phyloP scores from a whole-genome alignment of 2,797 vertebrate species.

The Gila robusta region DNA sequence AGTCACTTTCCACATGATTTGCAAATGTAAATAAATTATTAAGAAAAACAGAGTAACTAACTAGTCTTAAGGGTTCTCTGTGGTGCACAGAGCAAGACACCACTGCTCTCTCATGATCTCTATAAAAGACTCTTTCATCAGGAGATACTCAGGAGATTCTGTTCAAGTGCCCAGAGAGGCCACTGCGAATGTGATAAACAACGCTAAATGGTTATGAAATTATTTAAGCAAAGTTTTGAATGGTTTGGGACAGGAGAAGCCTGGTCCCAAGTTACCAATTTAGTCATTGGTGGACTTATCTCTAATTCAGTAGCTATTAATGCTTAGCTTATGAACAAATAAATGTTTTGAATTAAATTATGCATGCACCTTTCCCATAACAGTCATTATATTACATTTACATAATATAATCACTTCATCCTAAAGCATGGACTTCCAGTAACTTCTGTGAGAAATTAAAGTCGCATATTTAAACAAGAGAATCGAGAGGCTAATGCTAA shows the following conservation, averaged over 20 bases:
- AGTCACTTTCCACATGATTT: neutral
- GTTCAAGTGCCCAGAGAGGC: neutral
- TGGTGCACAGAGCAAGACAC: slow-evolving; percentile 18
- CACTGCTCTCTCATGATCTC: slow-evolving; percentile 14
- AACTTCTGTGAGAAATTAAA: neutral
- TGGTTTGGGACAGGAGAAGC: neutral
- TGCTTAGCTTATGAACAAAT: neutral
- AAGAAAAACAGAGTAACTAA: slow-evolving; percentile 9
- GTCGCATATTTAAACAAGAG: slow-evolving; percentile 13
- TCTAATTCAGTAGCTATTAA: neutral
- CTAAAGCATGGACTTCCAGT: neutral
- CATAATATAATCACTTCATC: neutral
- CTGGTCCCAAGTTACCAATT: neutral
- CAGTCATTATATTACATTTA: neutral
- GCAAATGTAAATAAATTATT: slow-evolving; percentile 41
- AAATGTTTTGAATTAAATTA: neutral
- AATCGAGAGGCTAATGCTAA: slow-evolving; percentile 21
- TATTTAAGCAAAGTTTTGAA: neutral
- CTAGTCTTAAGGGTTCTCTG: slow-evolving; percentile 18
- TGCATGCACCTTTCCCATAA: neutral
- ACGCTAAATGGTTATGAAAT: neutral
- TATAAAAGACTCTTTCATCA: slow-evolving; percentile 45
- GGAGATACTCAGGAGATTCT: neutral
- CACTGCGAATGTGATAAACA: neutral
- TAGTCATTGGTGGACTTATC: neutral